phyloP scores from a whole-genome alignment of 2,113 vertebrate species.

The Oryzias melastigma region DNA sequence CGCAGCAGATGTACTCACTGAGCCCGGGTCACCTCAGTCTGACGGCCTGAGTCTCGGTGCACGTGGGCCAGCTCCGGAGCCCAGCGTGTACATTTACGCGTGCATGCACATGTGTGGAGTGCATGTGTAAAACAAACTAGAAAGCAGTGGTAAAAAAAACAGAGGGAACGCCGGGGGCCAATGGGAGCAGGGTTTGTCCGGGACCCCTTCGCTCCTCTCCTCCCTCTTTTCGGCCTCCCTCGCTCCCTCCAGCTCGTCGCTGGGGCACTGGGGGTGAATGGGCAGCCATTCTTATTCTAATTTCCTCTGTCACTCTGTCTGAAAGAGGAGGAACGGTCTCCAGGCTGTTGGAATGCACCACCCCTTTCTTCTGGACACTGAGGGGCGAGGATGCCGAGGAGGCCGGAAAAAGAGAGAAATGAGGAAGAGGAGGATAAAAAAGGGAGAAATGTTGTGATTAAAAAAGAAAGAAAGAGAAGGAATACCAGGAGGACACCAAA shows the following conservation, averaged over 20 bases:
- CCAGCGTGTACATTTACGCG: constrained; percentile 58
- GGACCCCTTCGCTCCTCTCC: constrained; percentile 32
- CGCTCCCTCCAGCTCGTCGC: constrained; percentile 55
- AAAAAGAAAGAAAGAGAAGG: background rate
- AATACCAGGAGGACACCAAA: background rate
- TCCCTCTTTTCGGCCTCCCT: constrained; percentile 34
- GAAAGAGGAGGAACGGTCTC: constrained; percentile 78
- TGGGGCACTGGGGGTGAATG: constrained; percentile 75
- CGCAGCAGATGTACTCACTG: background rate
- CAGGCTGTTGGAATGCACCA: constrained; percentile 79
- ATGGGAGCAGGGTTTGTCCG: constrained; percentile 46
- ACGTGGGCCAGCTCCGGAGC: constrained; percentile 30
- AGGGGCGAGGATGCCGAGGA: constrained; percentile 37
- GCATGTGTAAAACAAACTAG: constrained; percentile 61
- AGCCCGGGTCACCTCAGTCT: background rate
- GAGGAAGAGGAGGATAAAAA: constrained; percentile 14
- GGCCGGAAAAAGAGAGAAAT: constrained; percentile 16
- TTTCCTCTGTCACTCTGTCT: constrained; percentile 76
- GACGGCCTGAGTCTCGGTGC: constrained; percentile 13
- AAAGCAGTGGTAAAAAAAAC: constrained; percentile 72
- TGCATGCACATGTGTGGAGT: constrained; percentile 59
- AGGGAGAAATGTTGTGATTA: background rate
- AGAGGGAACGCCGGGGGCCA: constrained; percentile 64
- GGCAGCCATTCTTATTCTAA: constrained; percentile 83
- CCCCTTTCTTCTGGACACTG: constrained; percentile 69